Evolutionary conservation across 2,888 invertebrate species (phyloP).

Genomic region (Tricholauxania praeusta): DNA sequence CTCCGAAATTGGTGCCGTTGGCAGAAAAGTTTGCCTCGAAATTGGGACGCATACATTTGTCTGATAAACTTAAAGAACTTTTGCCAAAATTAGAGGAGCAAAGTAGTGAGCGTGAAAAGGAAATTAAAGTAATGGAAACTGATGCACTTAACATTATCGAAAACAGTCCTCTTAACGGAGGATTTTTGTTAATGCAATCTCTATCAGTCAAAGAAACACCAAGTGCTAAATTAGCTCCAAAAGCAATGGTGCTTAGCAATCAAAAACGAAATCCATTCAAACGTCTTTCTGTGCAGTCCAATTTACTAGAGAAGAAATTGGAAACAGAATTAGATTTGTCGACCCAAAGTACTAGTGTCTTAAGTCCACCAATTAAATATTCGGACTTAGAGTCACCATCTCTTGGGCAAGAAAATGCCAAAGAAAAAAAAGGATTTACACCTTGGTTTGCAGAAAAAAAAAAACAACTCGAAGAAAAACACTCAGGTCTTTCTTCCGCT

Average conservation of each 20-base stretch:
- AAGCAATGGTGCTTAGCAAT: constrained; percentile 61
- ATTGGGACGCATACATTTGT: constrained; percentile 80
- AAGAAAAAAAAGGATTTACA: constrained; percentile 67
- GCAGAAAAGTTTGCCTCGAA: constrained; percentile 91
- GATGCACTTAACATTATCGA: constrained; percentile 54
- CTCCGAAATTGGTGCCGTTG: constrained; percentile 81
- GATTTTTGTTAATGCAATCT: constrained; percentile 37
- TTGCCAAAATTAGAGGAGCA: constrained; percentile 67
- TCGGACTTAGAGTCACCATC: not conserved
- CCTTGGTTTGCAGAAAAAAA: constrained; percentile 75
- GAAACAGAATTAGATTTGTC: constrained; percentile 36
- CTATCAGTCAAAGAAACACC: not conserved
- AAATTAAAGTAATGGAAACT: constrained; percentile 42
- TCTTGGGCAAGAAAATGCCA: constrained; percentile 28
- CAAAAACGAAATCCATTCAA: constrained; percentile 70
- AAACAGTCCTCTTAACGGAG: constrained; percentile 50
- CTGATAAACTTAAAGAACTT: constrained; percentile 79
- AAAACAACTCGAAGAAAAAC: constrained; percentile 70
- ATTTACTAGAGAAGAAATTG: constrained; percentile 33
- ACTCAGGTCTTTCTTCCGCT: constrained; percentile 70
- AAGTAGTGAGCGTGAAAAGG: constrained; percentile 39
- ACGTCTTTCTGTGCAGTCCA: constrained; percentile 28
- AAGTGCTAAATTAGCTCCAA: constrained; percentile 55
- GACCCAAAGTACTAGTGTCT: not conserved
- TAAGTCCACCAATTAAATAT: not conserved